Evolutionary conservation across 2,797 vertebrate species (phyloP).

Genomic region (Chanos chanos): DNA sequence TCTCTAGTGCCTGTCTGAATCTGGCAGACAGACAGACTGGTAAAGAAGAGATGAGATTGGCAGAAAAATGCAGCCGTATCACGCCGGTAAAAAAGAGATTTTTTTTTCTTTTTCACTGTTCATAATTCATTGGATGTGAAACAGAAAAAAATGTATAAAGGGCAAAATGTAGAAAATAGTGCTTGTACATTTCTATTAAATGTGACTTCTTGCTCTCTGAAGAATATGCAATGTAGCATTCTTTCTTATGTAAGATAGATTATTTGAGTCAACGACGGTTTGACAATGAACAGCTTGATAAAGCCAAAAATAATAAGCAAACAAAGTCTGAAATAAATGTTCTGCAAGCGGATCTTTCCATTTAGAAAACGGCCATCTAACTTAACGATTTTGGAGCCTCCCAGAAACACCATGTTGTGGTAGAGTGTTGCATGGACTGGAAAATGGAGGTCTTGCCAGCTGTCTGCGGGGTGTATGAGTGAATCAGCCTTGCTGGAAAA

Average conservation of each 20-base stretch:
- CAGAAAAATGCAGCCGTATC: not conserved
- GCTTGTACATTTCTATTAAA: too few relatives aligned
- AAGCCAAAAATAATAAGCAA: too few relatives aligned
- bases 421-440: conserved; percentile 29
- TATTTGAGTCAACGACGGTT: too few relatives aligned
- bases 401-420: conserved; percentile 37
- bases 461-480: conserved; percentile 35
- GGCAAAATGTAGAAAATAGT: too few relatives aligned
- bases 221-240: too few relatives aligned
- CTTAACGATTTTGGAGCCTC: conserved; percentile 39
- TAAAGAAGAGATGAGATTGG: too few relatives aligned
- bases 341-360: conserved; percentile 13
- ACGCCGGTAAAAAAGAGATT: not conserved
- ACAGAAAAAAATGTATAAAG: too few relatives aligned
- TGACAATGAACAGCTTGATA: too few relatives aligned
- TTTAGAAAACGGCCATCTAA: conserved; percentile 23
- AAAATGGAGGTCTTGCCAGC: conserved; percentile 44
- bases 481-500: conserved; percentile 45
- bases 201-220: too few relatives aligned
- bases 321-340: conserved; percentile 26
- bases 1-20: conserved; percentile 26
- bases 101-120: too few relatives aligned
- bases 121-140: too few relatives aligned
- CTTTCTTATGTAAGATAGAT: too few relatives aligned
- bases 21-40: conserved; percentile 11